Evolutionary conservation across 2,113 vertebrate species (phyloP).

Genomic region (Motacilla alba): DNA sequence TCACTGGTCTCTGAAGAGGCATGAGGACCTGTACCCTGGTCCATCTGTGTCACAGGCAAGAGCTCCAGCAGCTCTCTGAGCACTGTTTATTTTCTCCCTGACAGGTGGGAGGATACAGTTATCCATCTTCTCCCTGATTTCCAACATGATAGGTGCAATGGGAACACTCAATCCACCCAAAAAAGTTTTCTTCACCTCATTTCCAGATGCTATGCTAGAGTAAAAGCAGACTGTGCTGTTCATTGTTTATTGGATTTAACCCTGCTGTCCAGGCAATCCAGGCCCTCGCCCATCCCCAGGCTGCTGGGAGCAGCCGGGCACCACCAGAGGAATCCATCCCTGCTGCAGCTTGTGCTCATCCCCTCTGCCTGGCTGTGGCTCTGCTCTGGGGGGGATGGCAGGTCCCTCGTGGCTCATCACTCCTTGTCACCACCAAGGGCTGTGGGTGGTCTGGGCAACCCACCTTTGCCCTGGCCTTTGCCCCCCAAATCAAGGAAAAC

Average conservation of each 20-base stretch:
- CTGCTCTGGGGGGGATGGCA: not conserved
- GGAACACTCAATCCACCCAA: not conserved
- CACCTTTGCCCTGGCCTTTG: slow-evolving; percentile 12
- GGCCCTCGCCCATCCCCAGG: not conserved
- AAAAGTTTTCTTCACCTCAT: not conserved
- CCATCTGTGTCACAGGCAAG: not conserved
- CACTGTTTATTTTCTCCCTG: not conserved
- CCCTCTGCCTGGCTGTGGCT: not conserved
- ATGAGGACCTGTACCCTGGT: fast-evolving
- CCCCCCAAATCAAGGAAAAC: not conserved
- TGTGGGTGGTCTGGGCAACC: not conserved
- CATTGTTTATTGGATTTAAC: not conserved
- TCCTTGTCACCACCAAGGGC: not conserved
- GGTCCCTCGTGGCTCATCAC: not conserved
- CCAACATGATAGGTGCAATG: not conserved
- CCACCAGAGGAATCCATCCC: fast-evolving
- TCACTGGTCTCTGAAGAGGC: not conserved
- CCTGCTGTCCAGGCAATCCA: not conserved
- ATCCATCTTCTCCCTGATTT: not conserved
- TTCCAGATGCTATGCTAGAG: not conserved
- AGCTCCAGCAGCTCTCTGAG: not conserved
- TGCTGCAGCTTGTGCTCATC: not conserved
- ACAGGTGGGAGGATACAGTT: not conserved
- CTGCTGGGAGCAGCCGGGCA: not conserved
- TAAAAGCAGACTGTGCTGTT: not conserved